A percentile compares a stretch with the other conserved stretches of the same genome.
These are phyloP conservation scores for Nemotelus pantherinus DNA, from an alignment of 2,888 invertebrate species.

Conservation along the genomic window DNA sequence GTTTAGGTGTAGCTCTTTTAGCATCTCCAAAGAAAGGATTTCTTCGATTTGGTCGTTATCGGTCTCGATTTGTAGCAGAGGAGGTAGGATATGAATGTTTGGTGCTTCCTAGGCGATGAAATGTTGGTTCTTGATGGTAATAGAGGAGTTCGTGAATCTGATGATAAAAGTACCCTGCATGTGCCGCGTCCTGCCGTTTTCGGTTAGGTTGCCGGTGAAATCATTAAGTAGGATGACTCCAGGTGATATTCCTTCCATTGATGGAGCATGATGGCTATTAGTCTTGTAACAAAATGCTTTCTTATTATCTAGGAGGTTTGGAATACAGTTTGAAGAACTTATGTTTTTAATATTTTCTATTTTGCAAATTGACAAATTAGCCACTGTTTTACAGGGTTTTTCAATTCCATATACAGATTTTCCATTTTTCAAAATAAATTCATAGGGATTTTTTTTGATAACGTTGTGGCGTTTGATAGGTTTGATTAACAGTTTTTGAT, in stretches of 20 bases:
- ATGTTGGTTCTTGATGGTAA: not conserved
- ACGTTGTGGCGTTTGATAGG: no score
- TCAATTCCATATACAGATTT: not conserved
- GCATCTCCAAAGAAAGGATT: not conserved
- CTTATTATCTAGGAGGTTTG: not conserved
- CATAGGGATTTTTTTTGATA: no score
- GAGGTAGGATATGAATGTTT: not conserved
- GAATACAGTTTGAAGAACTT: not conserved
- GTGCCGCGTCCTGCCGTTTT: not conserved
- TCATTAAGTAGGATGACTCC: not conserved
- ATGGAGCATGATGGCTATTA: not conserved
- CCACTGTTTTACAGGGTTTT: not conserved
- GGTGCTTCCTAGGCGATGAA: not conserved
- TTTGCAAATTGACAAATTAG: not conserved
- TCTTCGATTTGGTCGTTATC: not conserved
- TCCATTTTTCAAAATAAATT: conserved; percentile 21
- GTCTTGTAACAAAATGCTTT: not conserved
- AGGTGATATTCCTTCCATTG: not conserved
- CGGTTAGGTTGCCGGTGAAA: not conserved
- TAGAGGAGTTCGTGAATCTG: not conserved
- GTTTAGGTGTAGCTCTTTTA: not conserved
- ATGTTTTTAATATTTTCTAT: not conserved
- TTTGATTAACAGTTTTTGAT: no score
- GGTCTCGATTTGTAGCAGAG: not conserved
- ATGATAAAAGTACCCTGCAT: not conserved